Base-by-base conservation (phyloP, 2,888 invertebrate species). In the Latrodectus elegans region DNA sequence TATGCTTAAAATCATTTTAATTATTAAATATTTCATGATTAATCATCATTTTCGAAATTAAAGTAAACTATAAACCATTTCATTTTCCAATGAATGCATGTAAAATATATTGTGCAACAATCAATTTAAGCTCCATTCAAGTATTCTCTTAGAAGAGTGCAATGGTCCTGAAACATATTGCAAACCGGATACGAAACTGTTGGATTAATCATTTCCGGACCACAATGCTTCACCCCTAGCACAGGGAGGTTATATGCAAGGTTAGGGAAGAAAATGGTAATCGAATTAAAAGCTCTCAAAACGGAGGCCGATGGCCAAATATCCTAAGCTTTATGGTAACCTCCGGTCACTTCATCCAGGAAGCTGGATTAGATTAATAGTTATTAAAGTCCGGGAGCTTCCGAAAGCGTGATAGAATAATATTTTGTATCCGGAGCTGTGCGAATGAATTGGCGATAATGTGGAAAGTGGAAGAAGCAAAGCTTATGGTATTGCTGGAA, bases 331-430 rank as follows among this genome's bases (percentile, higher is more conserved):
- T 38, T 38, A 38, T 38, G 38, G 38, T 38, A 15, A n/a, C 22
- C 68, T 68, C 17, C 22, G 22, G 68, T 12, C 68, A 22, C n/a
- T 68, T 22, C 12, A 26, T 17, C 22, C 22, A 49, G 71, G 71
- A 49, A 49, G 51, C 49, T n/a, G 49, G 71, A 71, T 71, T 71
- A 49, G 71, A 71, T 71, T 71, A 71, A 71, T 71, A 71, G 49
- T 71, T 71, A 71, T 71, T 71, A 71, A 71, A 71, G 22, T 60
- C 15, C 60, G 53, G 53, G 60, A 53, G n/a, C 51, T 17, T 49
- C n/a, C 60, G 14, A 60, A n/a, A 6, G n/a, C 60, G 60, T 12
- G 12, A 60, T 60, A n/a, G 12, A 15, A 60, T n/a, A 6, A 60
- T 60, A 60, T 60, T 60, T 60, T n/a, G n/a, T 60, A 60, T 60